Evolutionary conservation across 2,113 vertebrate genomes (phyloP).

Genomic region (Takifugu bimaculatus): DNA sequence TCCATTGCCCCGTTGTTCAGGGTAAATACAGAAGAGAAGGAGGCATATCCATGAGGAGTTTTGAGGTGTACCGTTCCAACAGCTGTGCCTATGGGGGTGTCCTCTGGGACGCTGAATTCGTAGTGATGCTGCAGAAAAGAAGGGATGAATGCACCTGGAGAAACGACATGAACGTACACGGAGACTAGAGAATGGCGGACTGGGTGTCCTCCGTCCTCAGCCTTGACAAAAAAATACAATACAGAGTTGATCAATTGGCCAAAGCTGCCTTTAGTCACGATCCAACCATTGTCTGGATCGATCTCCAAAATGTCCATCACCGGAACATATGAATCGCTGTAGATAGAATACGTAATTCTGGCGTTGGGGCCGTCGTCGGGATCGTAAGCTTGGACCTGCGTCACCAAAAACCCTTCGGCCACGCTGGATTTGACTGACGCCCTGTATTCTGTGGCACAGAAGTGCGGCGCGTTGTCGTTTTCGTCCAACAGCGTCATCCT

Average conservation of each 20-base stretch:
- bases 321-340: slow-evolving; percentile 87
- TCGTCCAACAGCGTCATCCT: slow-evolving; percentile 87
- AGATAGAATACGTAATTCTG: slow-evolving; percentile 89
- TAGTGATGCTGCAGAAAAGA: slow-evolving; percentile 89
- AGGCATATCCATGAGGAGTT: slow-evolving; percentile 66
- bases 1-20: slow-evolving; percentile 82
- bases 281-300: slow-evolving; percentile 95
- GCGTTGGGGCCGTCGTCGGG: slow-evolving; percentile 87
- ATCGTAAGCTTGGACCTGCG: slow-evolving; percentile 90
- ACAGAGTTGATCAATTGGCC: slow-evolving; percentile 86
- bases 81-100: slow-evolving; percentile 82
- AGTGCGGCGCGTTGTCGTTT: slow-evolving; percentile 90
- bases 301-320: slow-evolving; percentile 91
- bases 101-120: slow-evolving; percentile 84
- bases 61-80: slow-evolving; percentile 82
- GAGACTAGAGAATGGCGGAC: slow-evolving; percentile 87
- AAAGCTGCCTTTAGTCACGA: slow-evolving; percentile 93
- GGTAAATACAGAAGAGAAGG: slow-evolving; percentile 70
- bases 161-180: slow-evolving; percentile 91
- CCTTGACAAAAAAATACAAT: slow-evolving; percentile 95
- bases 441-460: slow-evolving; percentile 83
- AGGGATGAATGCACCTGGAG: slow-evolving; percentile 81
- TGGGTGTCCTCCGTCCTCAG: slow-evolving; percentile 89
- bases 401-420: slow-evolving; percentile 85
- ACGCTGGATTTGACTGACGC: slow-evolving; percentile 90